Evolutionary conservation across 2,113 vertebrate species (phyloP), one percentile per base, ranked within the genome.

Genomic region (Amphiprion ocellaris): DNA sequence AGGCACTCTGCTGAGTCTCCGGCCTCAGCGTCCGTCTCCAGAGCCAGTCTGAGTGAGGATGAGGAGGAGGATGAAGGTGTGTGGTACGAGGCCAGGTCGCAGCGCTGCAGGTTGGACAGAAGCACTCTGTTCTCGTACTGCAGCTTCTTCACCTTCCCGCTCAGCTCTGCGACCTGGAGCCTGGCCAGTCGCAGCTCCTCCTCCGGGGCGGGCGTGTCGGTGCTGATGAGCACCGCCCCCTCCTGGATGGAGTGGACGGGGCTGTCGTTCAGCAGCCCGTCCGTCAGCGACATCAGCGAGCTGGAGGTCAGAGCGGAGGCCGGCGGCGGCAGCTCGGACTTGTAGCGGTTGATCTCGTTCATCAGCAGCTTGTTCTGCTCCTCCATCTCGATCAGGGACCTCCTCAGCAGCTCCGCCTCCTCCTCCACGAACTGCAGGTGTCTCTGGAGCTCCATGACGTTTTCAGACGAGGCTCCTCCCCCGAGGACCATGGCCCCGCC

Each of bases 401-500:
- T 93, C 58, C 97, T 93, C 75, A 99, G 94, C 12, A 99, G 96
- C 82, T 99, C 98, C 0, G 98, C 98, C 92, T 99, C 98, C 94
- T 99, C 98, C 92, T 99, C 98, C 76, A 99, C 98, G 0, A 99
- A 99, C 94, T 99, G 97, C 78, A 99, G 93, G 87, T 99, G 98
- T 50, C 98, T 92, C 83, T 97, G 96, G 85, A 99, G 95, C 90
- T 99, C 98, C 0, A 92, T 96, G 88, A 97, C 83, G 2, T 95
- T 97, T 87, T 99, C 98, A 30, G 96, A 96, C 0, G 94, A 92
- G 0, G 97, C 96, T 1, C 96, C 92, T 0, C 95, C 58, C 53
- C 90, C 0, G 73, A 91, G 55, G 76, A 85, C 81, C 72, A 87
- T 10, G 0, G 93, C 71, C 1, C 87, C 92, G 37, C 87, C 89